These are phyloP conservation scores for Brachionus plicatilis DNA, from an alignment of 1,140 invertebrate species.

Conservation along the genomic window DNA sequence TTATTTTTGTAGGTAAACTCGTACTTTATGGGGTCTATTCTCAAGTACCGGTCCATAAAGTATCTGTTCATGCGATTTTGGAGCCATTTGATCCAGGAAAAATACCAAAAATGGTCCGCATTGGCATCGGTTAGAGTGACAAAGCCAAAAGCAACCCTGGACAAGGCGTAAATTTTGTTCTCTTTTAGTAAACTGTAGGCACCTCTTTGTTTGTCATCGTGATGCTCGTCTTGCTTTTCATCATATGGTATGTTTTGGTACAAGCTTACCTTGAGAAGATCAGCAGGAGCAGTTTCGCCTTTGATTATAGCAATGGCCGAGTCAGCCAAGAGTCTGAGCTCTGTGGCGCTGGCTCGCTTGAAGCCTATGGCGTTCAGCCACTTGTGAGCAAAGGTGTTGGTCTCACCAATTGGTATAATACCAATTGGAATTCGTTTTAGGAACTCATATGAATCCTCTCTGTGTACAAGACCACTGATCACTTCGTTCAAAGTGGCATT, in stretches of 20 bases:
- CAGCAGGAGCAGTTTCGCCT: conserved; percentile 30
- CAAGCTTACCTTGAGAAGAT: conserved; percentile 20
- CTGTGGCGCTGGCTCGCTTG: background rate
- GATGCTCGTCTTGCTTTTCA: conserved; percentile 10
- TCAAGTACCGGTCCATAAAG: conserved; percentile 32
- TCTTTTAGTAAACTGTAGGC: conserved; percentile 29
- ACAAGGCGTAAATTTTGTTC: conserved; percentile 34
- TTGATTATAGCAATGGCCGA: conserved; percentile 36
- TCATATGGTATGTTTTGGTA: conserved; percentile 31
- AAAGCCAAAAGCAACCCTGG: conserved; percentile 1
- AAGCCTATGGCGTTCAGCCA: conserved; percentile 5
- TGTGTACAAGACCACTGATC: conserved; percentile 17
- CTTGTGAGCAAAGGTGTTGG: conserved; percentile 22
- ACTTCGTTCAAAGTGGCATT: conserved; percentile 35
- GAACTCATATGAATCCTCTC: conserved; percentile 6
- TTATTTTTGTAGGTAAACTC: conserved; percentile 23
- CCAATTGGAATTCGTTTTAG: conserved; percentile 32
- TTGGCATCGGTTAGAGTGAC: conserved; percentile 15
- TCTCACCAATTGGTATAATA: conserved; percentile 3
- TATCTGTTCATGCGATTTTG: conserved; percentile 35
- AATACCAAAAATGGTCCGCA: conserved; percentile 25
- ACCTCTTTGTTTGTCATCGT: conserved; percentile 23
- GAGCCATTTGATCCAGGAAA: conserved; percentile 3
- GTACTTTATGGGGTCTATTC: conserved; percentile 5
- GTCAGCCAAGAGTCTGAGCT: conserved; percentile 11